Evolutionary conservation across 2,888 invertebrate genomes (phyloP), one percentile per base, ranked within the genome.

Genomic region (Agrochola circellaris): DNA sequence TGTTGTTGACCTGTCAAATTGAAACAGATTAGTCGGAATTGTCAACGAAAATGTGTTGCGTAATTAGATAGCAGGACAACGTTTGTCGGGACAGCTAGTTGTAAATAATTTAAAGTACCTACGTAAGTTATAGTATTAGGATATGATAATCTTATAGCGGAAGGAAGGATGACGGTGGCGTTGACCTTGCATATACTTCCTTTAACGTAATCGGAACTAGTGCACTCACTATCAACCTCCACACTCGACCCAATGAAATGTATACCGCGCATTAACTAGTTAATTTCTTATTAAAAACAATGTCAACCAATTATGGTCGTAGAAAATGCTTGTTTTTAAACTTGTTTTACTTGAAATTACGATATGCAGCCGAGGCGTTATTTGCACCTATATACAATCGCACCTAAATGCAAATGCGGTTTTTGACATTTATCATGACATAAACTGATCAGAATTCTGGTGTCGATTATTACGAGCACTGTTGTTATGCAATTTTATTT

Each of bases 171-270:
- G 92, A 81, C 87, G 90, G 88, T 85, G 85, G 79, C 80, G 69
- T 9, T 84, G 90, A 91, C 95, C 95, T 95, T 94, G 95, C 87
- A 70, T 68, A 81, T 66, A 95, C 94, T 96, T 96, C 96, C 96
- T 87, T n/a, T 92, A 90, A 90, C 78, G 83, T 85, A 88, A 90
- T 91, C 93, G 93, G 93, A 93, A 93, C 91, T 89, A 83, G 87
- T 81, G 87, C 80, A 80, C 68, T 76, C 60, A 73, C 78, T 70
- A 70, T 67, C 81, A 83, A 79, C 88, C 83, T 87, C 83, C 81
- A 82, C 65, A 74, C 34, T n/a, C 77, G 72, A 80, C 81, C 86
- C 89, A 90, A 90, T 91, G 89, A 91, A 91, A 89, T 87, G 78
- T 84, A 90, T 80, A 86, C 74, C 67, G 30, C 1, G 68, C 78